phyloP scores from a whole-genome alignment of 2,797 vertebrate genomes.

The Luscinia luscinia region DNA sequence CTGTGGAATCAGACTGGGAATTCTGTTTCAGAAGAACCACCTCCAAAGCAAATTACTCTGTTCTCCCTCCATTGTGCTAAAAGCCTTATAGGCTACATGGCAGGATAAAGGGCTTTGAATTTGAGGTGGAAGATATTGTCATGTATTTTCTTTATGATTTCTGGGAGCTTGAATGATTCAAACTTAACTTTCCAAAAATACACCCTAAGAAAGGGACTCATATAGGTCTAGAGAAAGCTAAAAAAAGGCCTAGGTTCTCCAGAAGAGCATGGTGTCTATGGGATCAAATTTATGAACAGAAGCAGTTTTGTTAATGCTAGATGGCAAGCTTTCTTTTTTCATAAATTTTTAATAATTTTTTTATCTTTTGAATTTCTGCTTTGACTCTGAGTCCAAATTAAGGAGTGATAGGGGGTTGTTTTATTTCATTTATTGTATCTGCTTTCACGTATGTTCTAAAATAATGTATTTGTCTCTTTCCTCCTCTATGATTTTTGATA shows the following conservation, averaged over 20 bases:
- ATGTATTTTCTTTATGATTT: neutral
- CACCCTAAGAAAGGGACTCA: rapidly evolving
- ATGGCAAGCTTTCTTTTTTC: neutral
- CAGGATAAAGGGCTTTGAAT: neutral
- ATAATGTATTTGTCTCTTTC: neutral
- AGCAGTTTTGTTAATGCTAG: neutral
- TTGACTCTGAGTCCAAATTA: neutral
- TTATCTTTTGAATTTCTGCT: neutral
- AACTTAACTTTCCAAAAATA: neutral
- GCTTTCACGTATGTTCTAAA: neutral
- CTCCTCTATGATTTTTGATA: neutral
- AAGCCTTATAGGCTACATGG: neutral
- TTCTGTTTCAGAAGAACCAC: neutral
- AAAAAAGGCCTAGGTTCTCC: neutral
- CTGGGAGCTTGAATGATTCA: neutral
- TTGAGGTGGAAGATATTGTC: neutral
- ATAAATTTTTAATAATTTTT: neutral
- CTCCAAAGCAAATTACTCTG: neutral
- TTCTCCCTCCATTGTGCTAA: neutral
- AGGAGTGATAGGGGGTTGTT: neutral
- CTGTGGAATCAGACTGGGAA: neutral
- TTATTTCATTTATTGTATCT: neutral
- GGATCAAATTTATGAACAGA: neutral
- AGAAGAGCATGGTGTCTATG: neutral
- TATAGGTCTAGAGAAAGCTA: neutral